These are phyloP conservation scores for Thalassoma bifasciatum DNA, from an alignment of 2,113 vertebrate genomes.

Conservation along the genomic window DNA sequence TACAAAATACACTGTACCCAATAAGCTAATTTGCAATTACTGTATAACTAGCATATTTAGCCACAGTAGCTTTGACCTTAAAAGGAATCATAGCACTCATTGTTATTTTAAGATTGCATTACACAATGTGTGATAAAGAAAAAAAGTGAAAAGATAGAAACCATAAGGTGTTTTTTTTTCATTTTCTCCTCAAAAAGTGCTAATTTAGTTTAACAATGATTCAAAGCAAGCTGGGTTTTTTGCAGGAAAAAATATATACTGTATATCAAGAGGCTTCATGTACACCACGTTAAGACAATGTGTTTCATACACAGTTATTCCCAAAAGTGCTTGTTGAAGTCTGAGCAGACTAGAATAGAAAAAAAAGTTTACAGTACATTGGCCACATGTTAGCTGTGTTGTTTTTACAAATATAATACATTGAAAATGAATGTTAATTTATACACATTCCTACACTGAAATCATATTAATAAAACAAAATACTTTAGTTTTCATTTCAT, in stretches of 20 bases:
- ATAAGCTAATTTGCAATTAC: slow-evolving; percentile 53
- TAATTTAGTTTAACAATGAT: slow-evolving; percentile 60
- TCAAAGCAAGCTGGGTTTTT: slow-evolving; percentile 62
- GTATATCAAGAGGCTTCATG: slow-evolving; percentile 67
- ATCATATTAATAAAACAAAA: slow-evolving; percentile 61
- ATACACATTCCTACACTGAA: slow-evolving; percentile 65
- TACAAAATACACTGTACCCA: slow-evolving; percentile 73
- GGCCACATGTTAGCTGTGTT: slow-evolving; percentile 73
- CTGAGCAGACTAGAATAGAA: slow-evolving; percentile 73
- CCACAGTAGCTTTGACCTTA: slow-evolving; percentile 48
- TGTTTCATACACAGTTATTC: slow-evolving; percentile 66
- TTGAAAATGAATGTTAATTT: slow-evolving; percentile 60
- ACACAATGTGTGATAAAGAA: slow-evolving; percentile 44
- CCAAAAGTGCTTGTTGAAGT: slow-evolving; percentile 78
- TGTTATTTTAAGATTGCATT: slow-evolving; percentile 58
- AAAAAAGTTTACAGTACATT: slow-evolving; percentile 78
- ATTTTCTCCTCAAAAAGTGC: slow-evolving; percentile 65
- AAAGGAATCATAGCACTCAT: slow-evolving; percentile 52
- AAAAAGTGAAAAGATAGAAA: slow-evolving; percentile 51
- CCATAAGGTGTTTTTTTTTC: slow-evolving; percentile 45
- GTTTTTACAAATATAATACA: slow-evolving; percentile 73
- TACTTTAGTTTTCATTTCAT: slow-evolving; percentile 54
- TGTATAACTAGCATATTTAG: slow-evolving; percentile 56
- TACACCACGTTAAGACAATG: slow-evolving; percentile 72
- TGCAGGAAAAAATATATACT: slow-evolving; percentile 70